Conservation (phyloP, 2,113 vertebrate species). For the Notarius lentiginosus region DNA sequence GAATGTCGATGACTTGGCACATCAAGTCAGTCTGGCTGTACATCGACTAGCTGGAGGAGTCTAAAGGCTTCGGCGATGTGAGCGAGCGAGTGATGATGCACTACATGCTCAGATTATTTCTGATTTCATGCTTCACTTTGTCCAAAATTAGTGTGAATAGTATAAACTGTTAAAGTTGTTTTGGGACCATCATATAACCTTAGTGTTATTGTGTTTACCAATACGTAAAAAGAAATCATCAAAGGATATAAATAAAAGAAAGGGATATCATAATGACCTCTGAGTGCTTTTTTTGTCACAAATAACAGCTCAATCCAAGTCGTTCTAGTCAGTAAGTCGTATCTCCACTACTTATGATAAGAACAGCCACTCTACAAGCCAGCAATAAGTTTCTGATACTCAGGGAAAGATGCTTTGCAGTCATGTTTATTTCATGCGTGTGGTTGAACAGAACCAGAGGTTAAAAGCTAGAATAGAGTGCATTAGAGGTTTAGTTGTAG, state of each 20-base stretch:
- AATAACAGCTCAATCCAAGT: no score
- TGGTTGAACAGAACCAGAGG: conserved; percentile 15
- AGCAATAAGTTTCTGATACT: background rate
- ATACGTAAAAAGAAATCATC: background rate
- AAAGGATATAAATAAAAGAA: background rate
- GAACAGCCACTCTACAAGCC: background rate
- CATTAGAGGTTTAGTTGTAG: conserved; percentile 35
- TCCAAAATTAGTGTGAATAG: no score
- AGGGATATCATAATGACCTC: background rate
- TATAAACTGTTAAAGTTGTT: background rate
- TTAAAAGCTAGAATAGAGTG: conserved; percentile 24
- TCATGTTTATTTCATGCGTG: conserved; percentile 36
- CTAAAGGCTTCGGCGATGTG: no score
- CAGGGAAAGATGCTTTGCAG: conserved; percentile 33
- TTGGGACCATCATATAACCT: background rate
- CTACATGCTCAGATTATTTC: background rate
- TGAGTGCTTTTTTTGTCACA: background rate
- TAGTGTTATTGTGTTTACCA: background rate
- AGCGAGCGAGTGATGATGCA: conserved; percentile 37
- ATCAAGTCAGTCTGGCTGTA: conserved; percentile 87
- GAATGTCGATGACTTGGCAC: conserved; percentile 82
- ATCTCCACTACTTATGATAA: background rate
- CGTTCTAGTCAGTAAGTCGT: background rate
- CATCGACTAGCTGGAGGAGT: conserved; percentile 84
- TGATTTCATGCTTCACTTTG: background rate